Conservation (phyloP, 2,113 vertebrate species). For the Promerops cafer region DNA sequence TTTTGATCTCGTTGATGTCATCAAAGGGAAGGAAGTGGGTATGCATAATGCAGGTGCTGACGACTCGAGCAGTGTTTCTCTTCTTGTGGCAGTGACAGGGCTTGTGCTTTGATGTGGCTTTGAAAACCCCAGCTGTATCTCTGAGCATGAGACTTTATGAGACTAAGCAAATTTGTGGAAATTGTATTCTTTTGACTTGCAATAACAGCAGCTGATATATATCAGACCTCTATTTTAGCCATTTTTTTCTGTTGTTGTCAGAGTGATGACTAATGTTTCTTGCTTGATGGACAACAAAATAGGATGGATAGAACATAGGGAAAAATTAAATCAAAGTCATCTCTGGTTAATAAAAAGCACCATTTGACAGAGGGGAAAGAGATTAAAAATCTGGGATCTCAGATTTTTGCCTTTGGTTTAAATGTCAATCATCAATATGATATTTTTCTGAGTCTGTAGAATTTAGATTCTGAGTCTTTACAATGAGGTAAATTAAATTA, state of each 20-base stretch:
- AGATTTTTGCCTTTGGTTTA: not conserved
- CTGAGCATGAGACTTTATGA: not conserved
- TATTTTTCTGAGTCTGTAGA: not conserved
- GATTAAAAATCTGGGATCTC: not conserved
- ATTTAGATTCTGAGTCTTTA: not conserved
- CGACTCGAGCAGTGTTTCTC: accelerated
- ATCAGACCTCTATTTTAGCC: not conserved
- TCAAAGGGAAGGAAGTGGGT: not conserved
- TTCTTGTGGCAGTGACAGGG: not conserved
- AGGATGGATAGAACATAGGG: not conserved
- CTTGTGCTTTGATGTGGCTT: not conserved
- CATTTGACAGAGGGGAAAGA: not conserved
- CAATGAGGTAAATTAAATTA: not conserved
- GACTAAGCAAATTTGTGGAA: not conserved
- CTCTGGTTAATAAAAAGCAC: not conserved
- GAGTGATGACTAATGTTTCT: slow-evolving; percentile 14
- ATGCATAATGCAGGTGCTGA: not conserved
- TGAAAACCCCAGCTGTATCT: slow-evolving; percentile 7
- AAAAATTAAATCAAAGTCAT: slow-evolving; percentile 30
- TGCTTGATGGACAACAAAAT: slow-evolving; percentile 19
- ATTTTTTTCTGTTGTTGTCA: not conserved
- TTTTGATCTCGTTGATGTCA: not conserved
- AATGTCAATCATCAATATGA: not conserved
- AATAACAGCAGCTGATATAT: not conserved
- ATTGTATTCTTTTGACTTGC: not conserved